Base-by-base conservation (phyloP, 2,113 vertebrate genomes). In the Marmota monax region DNA sequence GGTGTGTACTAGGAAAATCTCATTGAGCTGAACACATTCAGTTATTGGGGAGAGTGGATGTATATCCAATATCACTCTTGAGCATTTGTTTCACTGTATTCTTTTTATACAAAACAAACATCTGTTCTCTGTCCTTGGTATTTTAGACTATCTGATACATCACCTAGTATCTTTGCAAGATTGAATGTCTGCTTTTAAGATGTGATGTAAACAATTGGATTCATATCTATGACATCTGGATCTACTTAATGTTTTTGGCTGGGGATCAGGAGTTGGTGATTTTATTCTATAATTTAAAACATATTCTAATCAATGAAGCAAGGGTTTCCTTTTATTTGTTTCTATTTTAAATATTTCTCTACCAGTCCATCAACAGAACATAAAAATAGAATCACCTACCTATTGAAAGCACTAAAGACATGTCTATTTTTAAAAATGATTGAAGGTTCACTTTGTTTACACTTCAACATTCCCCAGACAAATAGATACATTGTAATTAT, bases 201-300 rank as follows among this genome's bases (percentile, higher is more conserved):
- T 73, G 42, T 67, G 65, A 63, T 48, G 3, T n/a, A 92, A 92
- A 96, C 37, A 82, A 88, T 86, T 96, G 89, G 61, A 11, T 82
- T 90, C 82, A 6, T 9, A 10, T 61, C 65, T 80, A 42, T 90
- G 84, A 90, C 92, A 96, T 96, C 96, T 96, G 96, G 89, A 65
- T 63, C 79, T 69, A 32, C 34, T 94, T 95, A 89, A 90, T 88
- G 51, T 20, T 88, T 91, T 88, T 92, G 85, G 83, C 37, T 82
- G 18, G 51, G 58, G 53, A 61, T 70, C 89, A 92, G 67, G 87
- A 94, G 53, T 95, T 93, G 83, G 74, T 88, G 76, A 97, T 93
- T 95, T 76, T 93, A 69, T 42, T 39, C 67, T 74, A 27, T 92
- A 77, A 83, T 96, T 94, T 74, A 83, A 96, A 97, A 76, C 74